Percentiles rank a stretch among this genome's conserved stretches.
phyloP scores from a whole-genome alignment of 2,113 vertebrate genomes.

The Amphiprion percula region DNA sequence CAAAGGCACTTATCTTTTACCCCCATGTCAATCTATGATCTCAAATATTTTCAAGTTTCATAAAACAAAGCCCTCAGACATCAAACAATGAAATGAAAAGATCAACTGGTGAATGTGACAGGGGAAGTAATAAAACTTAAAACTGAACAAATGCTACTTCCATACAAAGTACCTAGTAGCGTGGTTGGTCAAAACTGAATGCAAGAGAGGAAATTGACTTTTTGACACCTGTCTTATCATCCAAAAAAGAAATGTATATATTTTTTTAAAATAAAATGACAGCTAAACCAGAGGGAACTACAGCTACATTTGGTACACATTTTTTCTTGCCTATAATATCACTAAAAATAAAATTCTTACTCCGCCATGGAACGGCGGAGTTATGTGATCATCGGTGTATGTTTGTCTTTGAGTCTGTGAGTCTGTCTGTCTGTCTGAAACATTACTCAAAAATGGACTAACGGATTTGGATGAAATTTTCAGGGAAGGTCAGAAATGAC shows the following conservation, averaged over 20 bases:
- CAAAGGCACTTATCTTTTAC: conserved; percentile 38
- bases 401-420: too few species aligned
- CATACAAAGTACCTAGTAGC: too few species aligned
- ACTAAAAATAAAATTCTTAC: too few species aligned
- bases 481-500: too few species aligned
- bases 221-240: neutral
- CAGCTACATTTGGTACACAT: too few species aligned
- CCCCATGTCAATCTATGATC: conserved; percentile 7
- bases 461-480: too few species aligned
- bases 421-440: too few species aligned
- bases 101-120: neutral
- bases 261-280: neutral
- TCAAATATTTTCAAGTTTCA: conserved; percentile 33
- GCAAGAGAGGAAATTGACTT: neutral
- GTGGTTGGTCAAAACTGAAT: neutral
- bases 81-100: conserved; percentile 1
- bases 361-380: too few species aligned
- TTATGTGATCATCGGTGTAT: too few species aligned
- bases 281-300: neutral
- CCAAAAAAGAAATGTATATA: neutral
- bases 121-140: neutral
- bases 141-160: neutral
- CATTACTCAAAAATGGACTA: too few species aligned
- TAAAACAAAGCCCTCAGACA: conserved; percentile 7
- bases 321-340: too few species aligned